Evolutionary conservation across 2,888 invertebrate species (phyloP).

Genomic region (Mayetiola destructor): DNA sequence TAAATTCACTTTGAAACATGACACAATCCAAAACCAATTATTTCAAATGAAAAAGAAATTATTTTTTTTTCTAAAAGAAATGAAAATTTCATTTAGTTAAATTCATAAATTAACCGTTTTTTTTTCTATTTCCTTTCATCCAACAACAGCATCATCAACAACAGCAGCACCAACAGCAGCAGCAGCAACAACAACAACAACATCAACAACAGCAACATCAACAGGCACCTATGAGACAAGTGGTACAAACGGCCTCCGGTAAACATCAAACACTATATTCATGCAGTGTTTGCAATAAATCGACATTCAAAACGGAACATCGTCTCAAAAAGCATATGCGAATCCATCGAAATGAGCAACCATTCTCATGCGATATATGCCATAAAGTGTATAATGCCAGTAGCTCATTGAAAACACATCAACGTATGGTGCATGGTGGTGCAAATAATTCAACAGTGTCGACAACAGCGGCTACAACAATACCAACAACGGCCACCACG

Average conservation of each 20-base stretch:
- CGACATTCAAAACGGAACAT: constrained; percentile 9
- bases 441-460: neutral
- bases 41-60: too few relatives aligned
- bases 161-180: neutral
- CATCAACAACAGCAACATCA: neutral
- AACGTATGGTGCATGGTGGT: constrained; percentile 4
- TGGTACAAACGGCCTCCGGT: neutral
- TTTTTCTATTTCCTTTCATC: too few relatives aligned
- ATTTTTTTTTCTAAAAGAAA: too few relatives aligned
- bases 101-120: too few relatives aligned
- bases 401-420: constrained; percentile 5
- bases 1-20: too few relatives aligned
- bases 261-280: constrained; percentile 4
- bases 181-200: neutral
- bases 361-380: neutral
- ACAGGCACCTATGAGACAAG: neutral
- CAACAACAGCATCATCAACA: neutral
- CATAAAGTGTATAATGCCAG: constrained; percentile 8
- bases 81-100: too few relatives aligned
- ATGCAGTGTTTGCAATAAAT: constrained; percentile 6
- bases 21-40: too few relatives aligned
- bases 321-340: constrained; percentile 11
- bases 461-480: too few relatives aligned
- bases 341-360: constrained; percentile 5
- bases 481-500: neutral